Conservation (phyloP, 2,113 vertebrate species). For the Chascanopsetta lugubris region DNA sequence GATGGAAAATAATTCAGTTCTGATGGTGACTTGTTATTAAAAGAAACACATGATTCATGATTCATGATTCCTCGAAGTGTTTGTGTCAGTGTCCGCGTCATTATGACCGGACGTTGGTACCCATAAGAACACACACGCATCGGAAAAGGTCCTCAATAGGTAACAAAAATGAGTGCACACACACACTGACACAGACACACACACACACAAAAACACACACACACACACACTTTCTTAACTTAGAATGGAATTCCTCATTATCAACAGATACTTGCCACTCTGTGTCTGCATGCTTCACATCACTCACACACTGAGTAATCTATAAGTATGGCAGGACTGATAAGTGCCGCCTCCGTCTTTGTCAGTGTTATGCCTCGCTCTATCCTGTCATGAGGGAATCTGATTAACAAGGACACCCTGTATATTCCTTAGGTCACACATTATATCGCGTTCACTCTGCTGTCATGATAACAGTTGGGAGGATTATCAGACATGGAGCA, state of each 20-base stretch:
- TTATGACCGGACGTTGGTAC: too few species aligned
- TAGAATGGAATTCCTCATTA: constrained; percentile 71
- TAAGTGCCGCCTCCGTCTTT: too few species aligned
- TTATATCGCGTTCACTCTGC: not conserved
- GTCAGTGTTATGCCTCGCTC: not conserved
- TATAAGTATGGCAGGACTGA: constrained; percentile 1
- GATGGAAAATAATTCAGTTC: too few species aligned
- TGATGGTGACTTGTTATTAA: too few species aligned
- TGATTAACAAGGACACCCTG: constrained; percentile 8
- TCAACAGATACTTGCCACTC: constrained; percentile 52
- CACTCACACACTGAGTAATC: constrained; percentile 40
- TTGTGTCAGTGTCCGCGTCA: too few species aligned
- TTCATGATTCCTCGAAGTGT: too few species aligned
- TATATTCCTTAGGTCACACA: not conserved
- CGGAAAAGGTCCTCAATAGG: too few species aligned
- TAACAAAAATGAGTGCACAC: not conserved
- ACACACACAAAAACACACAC: not conserved
- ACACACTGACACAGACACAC: not conserved
- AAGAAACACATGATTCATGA: too few species aligned
- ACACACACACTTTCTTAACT: constrained; percentile 36
- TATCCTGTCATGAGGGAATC: constrained; percentile 5
- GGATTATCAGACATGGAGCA: not conserved
- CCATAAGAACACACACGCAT: too few species aligned
- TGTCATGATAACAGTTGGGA: not conserved
- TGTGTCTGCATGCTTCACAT: constrained; percentile 38